Evolutionary conservation across 2,888 invertebrate species (phyloP), one percentile per base, ranked within the genome.

Genomic region (Lepidonotus clava): DNA sequence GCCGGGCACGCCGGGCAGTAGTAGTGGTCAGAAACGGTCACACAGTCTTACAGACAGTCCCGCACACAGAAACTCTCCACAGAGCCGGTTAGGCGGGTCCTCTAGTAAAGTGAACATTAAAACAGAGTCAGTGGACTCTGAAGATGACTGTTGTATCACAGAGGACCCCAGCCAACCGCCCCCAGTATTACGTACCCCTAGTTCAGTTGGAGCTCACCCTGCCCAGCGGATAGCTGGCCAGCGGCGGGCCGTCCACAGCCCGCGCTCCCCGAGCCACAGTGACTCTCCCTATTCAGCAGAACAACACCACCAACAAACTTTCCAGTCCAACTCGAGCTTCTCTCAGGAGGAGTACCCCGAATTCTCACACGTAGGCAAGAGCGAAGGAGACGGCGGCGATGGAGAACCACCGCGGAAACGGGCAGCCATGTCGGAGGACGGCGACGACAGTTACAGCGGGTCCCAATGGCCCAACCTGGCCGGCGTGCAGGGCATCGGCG

Each of bases 351-450:
- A 80, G 0, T 80, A 80, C 28, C 80, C 80, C 46, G 80, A 80
- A 28, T 80, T 80, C 46, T 80, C 80, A 1, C 24, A 80, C 28
- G 80, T 80, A 1, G 80, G 80, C 18, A 80, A 80, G 28, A 24
- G 46, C 4, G 80, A 80, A 32, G 51, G 46, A 1, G 51, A 46
- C 18, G 38, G n/a, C n/a, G n/a, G 76, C 80, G 51, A 80, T 32
- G 80, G 46, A n/a, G 80, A 80, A 51, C 80, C 80, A 32, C 80
- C 46, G 28, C n/a, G 80, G 46, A 80, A 80, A n/a, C 80, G 80
- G 28, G 28, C 51, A 28, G 80, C 80, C 5, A 80, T 80, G 80
- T 41, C 46, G 41, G 80, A 32, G 8, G 80, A 32, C 1, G 80
- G 38, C 41, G 38, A 76, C 36, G 38, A 38, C 41, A 80, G 80